phyloP scores from a whole-genome alignment of 2,797 vertebrate species.

The Sparus aurata region DNA sequence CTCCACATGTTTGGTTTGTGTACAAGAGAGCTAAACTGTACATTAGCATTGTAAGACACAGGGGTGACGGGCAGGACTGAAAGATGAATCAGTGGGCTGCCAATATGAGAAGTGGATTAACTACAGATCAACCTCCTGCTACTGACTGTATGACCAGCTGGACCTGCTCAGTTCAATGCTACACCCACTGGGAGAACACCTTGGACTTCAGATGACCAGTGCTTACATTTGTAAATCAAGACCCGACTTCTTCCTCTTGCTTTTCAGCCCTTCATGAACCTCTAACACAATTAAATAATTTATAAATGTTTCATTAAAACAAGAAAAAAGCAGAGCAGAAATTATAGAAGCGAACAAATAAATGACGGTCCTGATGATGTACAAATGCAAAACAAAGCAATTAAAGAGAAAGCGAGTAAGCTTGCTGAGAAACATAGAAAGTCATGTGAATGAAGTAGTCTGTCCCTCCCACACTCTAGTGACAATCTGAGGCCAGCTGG shows the following conservation, averaged over 20 bases:
- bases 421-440: slow-evolving; percentile 42
- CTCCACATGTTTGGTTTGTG: too few relatives aligned
- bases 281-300: background rate
- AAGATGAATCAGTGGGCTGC: background rate
- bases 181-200: background rate
- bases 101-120: background rate
- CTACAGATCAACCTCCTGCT: background rate
- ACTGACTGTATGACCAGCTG: slow-evolving; percentile 8
- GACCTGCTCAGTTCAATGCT: slow-evolving; percentile 6
- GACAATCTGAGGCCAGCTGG: slow-evolving; percentile 71
- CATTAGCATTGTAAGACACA: background rate
- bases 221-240: background rate
- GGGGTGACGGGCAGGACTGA: background rate
- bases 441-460: slow-evolving; percentile 47
- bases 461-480: slow-evolving; percentile 65
- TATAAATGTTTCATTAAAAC: background rate
- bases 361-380: slow-evolving; percentile 14
- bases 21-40: background rate
- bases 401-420: slow-evolving; percentile 13
- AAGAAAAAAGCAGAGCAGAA: background rate
- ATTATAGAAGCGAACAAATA: slow-evolving; percentile 26
- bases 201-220: background rate
- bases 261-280: background rate
- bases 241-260: background rate
- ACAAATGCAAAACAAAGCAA: slow-evolving; percentile 13